Conservation (phyloP, 2,888 invertebrate genomes). For the Perdita meconis region DNA sequence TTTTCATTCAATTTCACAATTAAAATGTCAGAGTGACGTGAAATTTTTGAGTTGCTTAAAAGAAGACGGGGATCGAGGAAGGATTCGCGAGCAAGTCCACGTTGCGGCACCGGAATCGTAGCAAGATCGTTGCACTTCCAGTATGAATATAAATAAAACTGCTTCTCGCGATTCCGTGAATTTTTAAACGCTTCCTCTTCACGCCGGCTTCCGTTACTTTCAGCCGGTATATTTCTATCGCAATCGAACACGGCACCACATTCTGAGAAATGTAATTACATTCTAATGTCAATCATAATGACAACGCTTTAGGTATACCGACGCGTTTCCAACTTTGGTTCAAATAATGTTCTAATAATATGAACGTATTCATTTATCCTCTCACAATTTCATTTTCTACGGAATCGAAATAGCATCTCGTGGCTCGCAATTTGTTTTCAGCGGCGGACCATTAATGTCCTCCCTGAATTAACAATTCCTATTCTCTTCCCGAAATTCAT, state of each 20-base stretch:
- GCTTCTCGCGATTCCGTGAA: slow-evolving; percentile 32
- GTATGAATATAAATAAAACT: slow-evolving; percentile 50
- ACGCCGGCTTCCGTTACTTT: slow-evolving; percentile 25
- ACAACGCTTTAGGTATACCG: slow-evolving; percentile 14
- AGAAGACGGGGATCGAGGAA: too few relatives aligned
- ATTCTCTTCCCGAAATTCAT: too few relatives aligned
- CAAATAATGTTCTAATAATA: slow-evolving; percentile 26
- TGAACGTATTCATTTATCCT: not conserved
- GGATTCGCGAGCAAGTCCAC: not conserved
- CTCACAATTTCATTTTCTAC: not conserved
- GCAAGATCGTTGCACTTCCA: slow-evolving; percentile 47
- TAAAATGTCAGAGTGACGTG: too few relatives aligned
- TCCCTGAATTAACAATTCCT: too few relatives aligned
- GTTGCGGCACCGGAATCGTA: not conserved
- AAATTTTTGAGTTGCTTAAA: not conserved
- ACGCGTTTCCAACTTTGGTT: slow-evolving; percentile 6
- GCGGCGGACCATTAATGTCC: too few relatives aligned
- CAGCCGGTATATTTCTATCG: slow-evolving; percentile 9
- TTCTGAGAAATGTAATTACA: slow-evolving; percentile 39
- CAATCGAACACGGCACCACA: slow-evolving; percentile 22
- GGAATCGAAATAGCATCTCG: not conserved
- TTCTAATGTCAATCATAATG: slow-evolving; percentile 41
- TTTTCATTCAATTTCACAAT: too few relatives aligned
- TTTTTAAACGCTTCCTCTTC: slow-evolving; percentile 46
- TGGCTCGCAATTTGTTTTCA: not conserved